These are phyloP conservation scores for Leptobrachium leishanense DNA, from an alignment of 2,113 vertebrate species.

Conservation along the genomic window DNA sequence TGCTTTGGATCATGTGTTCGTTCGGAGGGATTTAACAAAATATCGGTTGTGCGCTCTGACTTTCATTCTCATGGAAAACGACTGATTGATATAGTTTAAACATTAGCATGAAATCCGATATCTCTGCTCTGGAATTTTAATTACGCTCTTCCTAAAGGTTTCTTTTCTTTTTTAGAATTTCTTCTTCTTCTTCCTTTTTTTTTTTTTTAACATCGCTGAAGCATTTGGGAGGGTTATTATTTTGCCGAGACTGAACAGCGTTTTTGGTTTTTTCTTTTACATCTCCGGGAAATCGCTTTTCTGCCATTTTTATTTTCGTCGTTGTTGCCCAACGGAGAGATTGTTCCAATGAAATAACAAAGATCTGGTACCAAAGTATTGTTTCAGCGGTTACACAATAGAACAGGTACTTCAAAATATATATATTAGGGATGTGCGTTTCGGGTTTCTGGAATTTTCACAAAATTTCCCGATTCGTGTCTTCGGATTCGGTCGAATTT, in stretches of 20 bases:
- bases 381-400: background rate
- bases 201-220: background rate
- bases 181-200: background rate
- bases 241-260: constrained; percentile 26
- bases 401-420: too few relatives aligned
- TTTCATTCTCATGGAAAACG: constrained; percentile 16
- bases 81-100: constrained; percentile 37
- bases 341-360: background rate
- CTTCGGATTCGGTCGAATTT: too few relatives aligned
- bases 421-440: too few relatives aligned
- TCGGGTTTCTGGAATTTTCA: too few relatives aligned
- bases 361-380: background rate
- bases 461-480: too few relatives aligned
- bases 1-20: constrained; percentile 25
- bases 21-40: constrained; percentile 25
- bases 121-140: constrained; percentile 41
- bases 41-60: constrained; percentile 22
- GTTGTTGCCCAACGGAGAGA: background rate
- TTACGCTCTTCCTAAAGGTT: constrained; percentile 17
- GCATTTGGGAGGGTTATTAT: constrained; percentile 12
- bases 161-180: background rate
- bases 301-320: background rate
- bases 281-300: background rate
- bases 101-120: constrained; percentile 45
- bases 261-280: too few relatives aligned